These are phyloP conservation scores for Isaurus tuberculatus DNA, from an alignment of 92 coral and sea anemone species.

Conservation along the genomic window DNA sequence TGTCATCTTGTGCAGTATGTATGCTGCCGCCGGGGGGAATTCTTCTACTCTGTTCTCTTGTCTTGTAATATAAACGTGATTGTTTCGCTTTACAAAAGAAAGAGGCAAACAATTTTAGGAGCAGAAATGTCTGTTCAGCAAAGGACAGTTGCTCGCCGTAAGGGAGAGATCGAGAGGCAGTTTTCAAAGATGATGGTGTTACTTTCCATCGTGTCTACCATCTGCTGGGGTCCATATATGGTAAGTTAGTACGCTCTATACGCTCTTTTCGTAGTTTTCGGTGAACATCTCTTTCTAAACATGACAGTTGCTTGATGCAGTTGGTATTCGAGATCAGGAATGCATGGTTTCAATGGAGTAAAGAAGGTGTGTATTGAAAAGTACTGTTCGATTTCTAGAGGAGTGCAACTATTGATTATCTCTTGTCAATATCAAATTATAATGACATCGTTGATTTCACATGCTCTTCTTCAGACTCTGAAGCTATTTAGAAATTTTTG, in stretches of 20 bases:
- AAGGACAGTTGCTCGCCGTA: constrained; percentile 24
- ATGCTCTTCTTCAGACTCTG: no score
- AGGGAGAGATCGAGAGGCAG: constrained; percentile 25
- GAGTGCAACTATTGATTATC: no score
- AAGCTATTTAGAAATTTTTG: no score
- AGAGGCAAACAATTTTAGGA: constrained; percentile 19
- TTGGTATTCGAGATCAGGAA: no score
- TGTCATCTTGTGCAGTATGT: not conserved
- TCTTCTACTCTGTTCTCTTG: not conserved
- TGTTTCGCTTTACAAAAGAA: constrained; percentile 7
- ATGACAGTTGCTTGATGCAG: no score
- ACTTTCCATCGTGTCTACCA: constrained; percentile 1
- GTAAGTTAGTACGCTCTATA: not conserved
- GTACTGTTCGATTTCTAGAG: no score
- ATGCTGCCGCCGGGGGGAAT: constrained; percentile 20
- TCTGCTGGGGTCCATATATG: constrained; percentile 31
- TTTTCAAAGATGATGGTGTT: constrained; percentile 33
- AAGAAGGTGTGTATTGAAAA: no score
- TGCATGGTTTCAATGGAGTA: no score
- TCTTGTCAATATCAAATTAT: no score
- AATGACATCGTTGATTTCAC: no score
- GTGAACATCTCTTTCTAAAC: no score
- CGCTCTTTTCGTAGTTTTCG: no score
- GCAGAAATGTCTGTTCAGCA: constrained; percentile 5
- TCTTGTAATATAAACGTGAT: constrained; percentile 13